phyloP scores from a whole-genome alignment of 1,140 invertebrate genomes.

The Drosophila sucinea region DNA sequence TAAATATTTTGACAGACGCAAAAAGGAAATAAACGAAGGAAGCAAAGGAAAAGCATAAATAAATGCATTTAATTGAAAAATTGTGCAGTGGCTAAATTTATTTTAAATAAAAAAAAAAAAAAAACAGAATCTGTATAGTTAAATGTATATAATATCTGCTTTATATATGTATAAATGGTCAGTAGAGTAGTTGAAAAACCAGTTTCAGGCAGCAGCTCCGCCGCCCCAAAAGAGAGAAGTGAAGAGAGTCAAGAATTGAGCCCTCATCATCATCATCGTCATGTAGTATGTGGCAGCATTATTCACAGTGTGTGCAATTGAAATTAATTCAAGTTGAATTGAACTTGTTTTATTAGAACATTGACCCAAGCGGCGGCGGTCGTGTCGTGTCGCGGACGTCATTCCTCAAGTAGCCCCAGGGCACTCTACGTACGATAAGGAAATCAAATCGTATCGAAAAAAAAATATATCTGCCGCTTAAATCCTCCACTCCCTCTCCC shows the following conservation, averaged over 20 bases:
- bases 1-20: slow-evolving; percentile 73
- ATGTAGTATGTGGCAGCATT: not conserved
- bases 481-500: not conserved
- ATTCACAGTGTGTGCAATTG: slow-evolving; percentile 64
- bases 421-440: slow-evolving; percentile 3
- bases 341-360: slow-evolving; percentile 77
- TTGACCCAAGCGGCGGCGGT: slow-evolving; percentile 53
- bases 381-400: slow-evolving; percentile 26
- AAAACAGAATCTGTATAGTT: not conserved
- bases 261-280: not conserved
- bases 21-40: slow-evolving; percentile 21
- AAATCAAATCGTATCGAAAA: slow-evolving; percentile 27
- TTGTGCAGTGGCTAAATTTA: slow-evolving; percentile 49
- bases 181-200: slow-evolving; percentile 7
- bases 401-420: not conserved
- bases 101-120: slow-evolving; percentile 43
- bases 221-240: not conserved
- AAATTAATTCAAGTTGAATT: slow-evolving; percentile 79
- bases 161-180: not conserved
- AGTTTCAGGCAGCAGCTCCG: not conserved
- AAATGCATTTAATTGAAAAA: slow-evolving; percentile 67
- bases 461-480: slow-evolving; percentile 1
- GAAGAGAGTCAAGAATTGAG: slow-evolving; percentile 9
- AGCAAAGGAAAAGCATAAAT: slow-evolving; percentile 18
- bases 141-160: not conserved